Evolutionary conservation across 2,113 vertebrate species (phyloP), one percentile per base, ranked within the genome.

Genomic region (Gorsachius goisagi): DNA sequence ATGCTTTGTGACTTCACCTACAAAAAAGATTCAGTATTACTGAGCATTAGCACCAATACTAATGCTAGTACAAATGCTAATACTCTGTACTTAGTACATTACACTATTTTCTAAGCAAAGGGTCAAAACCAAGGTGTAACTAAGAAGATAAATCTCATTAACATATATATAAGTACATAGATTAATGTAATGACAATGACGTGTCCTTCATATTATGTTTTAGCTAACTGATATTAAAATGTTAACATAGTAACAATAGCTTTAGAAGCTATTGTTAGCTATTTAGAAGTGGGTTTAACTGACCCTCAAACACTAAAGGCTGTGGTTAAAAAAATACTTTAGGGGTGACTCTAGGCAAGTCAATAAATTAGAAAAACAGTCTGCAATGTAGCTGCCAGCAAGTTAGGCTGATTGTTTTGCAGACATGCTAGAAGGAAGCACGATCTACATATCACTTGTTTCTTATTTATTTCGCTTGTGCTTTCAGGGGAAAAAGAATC

Each of bases 281-380:
- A 41, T 76, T 93, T 77, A 76, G 35, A 93, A 94, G 59, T 6
- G 30, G 69, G 27, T 71, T 73, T 87, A 52, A 60, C 58, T 49
- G 67, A 80, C 67, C 63, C 75, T 96, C 84, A 91, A 95, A 64
- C 63, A 90, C 89, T 87, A 91, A 67, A 80, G 35, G 28, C 33
- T 81, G 27, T 56, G 62, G 52, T 82, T 88, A 88, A 88, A 95
- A 93, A 94, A 88, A 59, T 62, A 93, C 13, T 77, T 88, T 35
- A 93, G 62, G 26, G 15, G 63, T 93, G 55, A 92, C 72, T 91
- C 86, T 90, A 95, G 89, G 64, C 72, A 93, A 95, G 73, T 37
- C 41, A 88, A 60, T 85, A 90, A 95, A 94, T 89, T 83, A 67
- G 85, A 90, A 91, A 91, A 66, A 19, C 62, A 41, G 74, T 37